Percentiles rank a stretch among this genome's conserved stretches.
These are phyloP conservation scores for Trichopria drosophilae DNA, from an alignment of 2,888 invertebrate species.

Conservation along the genomic window DNA sequence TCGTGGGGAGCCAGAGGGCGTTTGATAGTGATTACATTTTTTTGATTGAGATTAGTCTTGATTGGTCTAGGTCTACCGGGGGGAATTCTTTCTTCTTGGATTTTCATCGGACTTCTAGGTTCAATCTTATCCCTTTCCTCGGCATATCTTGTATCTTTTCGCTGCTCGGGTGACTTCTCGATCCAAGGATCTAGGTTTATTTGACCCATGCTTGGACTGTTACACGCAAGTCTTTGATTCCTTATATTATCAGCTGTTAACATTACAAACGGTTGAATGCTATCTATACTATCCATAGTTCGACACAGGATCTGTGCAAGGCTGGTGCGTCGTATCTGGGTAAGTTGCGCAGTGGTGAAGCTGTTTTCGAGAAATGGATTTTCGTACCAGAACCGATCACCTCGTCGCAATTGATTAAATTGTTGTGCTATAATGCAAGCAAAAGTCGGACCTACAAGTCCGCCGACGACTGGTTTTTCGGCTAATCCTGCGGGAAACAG, in stretches of 20 bases:
- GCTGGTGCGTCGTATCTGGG: conserved; percentile 71
- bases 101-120: not conserved
- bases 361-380: conserved; percentile 74
- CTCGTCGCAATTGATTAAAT: conserved; percentile 75
- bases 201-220: conserved; percentile 60
- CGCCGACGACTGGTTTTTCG: conserved; percentile 77
- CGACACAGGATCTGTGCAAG: conserved; percentile 74
- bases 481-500: conserved; percentile 82
- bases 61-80: conserved; percentile 37
- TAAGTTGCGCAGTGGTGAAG: conserved; percentile 76
- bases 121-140: conserved; percentile 3
- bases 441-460: conserved; percentile 83
- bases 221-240: conserved; percentile 66
- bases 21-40: conserved; percentile 46
- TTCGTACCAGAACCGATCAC: conserved; percentile 80
- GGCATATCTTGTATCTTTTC: not conserved
- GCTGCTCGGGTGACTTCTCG: conserved; percentile 55
- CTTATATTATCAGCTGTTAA: conserved; percentile 65
- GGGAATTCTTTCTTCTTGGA: conserved; percentile 10
- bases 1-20: conserved; percentile 46
- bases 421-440: conserved; percentile 87
- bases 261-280: conserved; percentile 73
- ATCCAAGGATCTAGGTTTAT: conserved; percentile 68
- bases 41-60: conserved; percentile 46
- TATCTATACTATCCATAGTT: conserved; percentile 68